Evolutionary conservation across 2,797 vertebrate species (phyloP), one percentile per base, ranked within the genome.

Genomic region (Tolypeutes matacus): DNA sequence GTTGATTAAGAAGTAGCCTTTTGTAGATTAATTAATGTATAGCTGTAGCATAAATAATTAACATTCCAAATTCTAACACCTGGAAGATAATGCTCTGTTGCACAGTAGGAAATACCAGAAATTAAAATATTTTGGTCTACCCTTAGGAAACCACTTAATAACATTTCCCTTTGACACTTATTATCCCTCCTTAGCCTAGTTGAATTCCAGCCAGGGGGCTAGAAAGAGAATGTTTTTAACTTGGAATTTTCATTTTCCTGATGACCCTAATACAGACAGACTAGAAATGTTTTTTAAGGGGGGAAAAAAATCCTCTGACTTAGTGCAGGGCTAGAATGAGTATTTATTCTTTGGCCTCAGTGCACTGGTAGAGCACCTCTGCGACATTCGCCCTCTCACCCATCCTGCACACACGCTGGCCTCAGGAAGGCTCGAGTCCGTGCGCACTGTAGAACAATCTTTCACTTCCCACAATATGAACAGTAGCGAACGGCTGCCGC

Each of bases 211-310:
- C 77, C 90, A 91, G 51, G 18, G 67, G 2, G 75, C 58, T 42
- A 76, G 13, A 72, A 78, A 69, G 36, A 88, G 29, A 51, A 78
- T n/a, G 53, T 88, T 82, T 88, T 75, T 56, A 69, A 95, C 76
- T 9, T 80, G 39, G n/a, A 60, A 83, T 29, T 90, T 34, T 53
- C 46, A 14, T 67, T 82, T 85, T 87, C 75, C 29, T 27, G 3
- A 51, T 42, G 25, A 67, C 83, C 17, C 70, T 64, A 51, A 34
- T 53, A 20, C 13, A 86, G 51, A 29, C 5, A 53, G 46, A 64
- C 7, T 27, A 65, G 31, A 73, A 36, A 9, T 51, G 10, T 14
- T 7, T 53, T 73, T 58, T 82, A 85, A 65, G 11, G 27, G 11
- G 27, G 20, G 20, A 78, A 39, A 62, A 34, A 3, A 75, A 20